These are phyloP conservation scores for Arothron firmamentum DNA, from an alignment of 2,113 vertebrate genomes.

Conservation along the genomic window DNA sequence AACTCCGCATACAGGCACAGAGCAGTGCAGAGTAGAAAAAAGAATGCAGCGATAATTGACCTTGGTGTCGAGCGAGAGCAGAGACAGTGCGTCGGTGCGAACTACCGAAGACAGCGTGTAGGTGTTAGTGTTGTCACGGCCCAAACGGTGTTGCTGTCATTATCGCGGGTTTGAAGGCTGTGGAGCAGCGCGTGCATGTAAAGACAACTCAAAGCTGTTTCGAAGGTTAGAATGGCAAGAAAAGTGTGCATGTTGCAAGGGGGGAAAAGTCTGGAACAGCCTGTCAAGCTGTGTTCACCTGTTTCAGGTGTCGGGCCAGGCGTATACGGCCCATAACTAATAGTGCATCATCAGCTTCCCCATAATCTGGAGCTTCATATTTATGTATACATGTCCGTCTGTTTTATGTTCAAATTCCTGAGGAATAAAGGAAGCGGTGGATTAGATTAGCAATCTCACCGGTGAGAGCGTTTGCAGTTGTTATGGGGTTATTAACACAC, in stretches of 20 bases:
- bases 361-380: no score
- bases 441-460: no score
- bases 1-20: background rate
- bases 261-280: background rate
- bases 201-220: constrained; percentile 16
- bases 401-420: no score
- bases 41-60: constrained; percentile 70
- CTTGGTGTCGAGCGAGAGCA: constrained; percentile 35
- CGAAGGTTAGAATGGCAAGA: constrained; percentile 39
- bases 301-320: no score
- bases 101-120: constrained; percentile 47
- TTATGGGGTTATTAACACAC: background rate
- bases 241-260: background rate
- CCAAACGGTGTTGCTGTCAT: constrained; percentile 55
- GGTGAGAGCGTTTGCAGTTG: no score
- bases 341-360: no score
- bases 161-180: constrained; percentile 45
- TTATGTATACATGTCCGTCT: no score
- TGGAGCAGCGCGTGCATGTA: constrained; percentile 19
- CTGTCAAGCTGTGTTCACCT: no score
- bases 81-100: constrained; percentile 43
- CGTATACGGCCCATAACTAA: no score
- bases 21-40: constrained; percentile 25
- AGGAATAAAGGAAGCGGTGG: no score
- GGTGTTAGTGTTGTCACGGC: constrained; percentile 61